Percentiles rank a stretch among this genome's conserved stretches.
phyloP scores from a whole-genome alignment of 2,113 vertebrate species.

The Pogona vitticeps region DNA sequence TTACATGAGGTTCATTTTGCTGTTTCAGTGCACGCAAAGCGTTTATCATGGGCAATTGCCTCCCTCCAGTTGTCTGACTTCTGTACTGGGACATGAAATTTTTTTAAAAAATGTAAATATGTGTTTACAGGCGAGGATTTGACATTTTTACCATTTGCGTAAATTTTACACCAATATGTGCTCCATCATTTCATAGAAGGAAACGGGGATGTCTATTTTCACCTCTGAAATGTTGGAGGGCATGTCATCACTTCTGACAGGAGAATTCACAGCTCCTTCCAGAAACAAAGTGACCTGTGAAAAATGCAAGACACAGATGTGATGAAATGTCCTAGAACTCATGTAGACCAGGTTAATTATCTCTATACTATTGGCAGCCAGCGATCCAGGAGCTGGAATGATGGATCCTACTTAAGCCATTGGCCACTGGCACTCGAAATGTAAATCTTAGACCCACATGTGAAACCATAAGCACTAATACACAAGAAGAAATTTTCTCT shows the following conservation, averaged over 20 bases:
- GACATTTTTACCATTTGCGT: background rate
- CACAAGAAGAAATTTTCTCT: background rate
- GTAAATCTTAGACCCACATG: background rate
- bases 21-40: background rate
- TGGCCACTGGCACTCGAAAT: background rate
- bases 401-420: too few relatives aligned
- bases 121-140: fast-evolving
- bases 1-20: background rate
- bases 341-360: too few relatives aligned
- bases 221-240: background rate
- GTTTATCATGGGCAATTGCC: background rate
- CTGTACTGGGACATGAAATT: background rate
- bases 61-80: background rate
- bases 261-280: background rate
- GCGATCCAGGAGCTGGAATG: too few relatives aligned
- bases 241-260: background rate
- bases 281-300: background rate
- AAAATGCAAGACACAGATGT: too few relatives aligned
- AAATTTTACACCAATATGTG: background rate
- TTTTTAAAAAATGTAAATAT: background rate
- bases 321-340: too few relatives aligned
- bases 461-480: background rate
- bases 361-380: too few relatives aligned
- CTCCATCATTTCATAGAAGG: background rate
- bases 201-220: background rate